Conservation (phyloP, 2,113 vertebrate species). For the Setophaga kirtlandii region DNA sequence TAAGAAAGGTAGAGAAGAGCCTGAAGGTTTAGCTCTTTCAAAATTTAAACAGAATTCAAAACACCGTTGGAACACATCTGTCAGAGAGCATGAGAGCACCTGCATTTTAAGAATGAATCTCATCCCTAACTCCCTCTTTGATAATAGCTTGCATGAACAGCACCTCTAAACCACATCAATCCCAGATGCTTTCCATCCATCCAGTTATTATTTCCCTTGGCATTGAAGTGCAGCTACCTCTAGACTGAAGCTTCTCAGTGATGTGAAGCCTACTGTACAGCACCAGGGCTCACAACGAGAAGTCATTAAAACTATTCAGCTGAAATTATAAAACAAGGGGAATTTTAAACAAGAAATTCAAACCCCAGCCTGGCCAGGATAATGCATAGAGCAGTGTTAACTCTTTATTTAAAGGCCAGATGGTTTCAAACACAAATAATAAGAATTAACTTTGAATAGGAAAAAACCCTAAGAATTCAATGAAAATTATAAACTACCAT, state of each 20-base stretch:
- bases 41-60: constrained; percentile 80
- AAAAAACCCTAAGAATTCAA: not conserved
- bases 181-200: constrained; percentile 45
- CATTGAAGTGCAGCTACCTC: constrained; percentile 12
- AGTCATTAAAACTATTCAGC: constrained; percentile 13
- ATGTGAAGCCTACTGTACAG: not conserved
- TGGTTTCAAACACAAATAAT: not conserved
- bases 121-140: constrained; percentile 63
- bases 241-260: constrained; percentile 26
- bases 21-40: constrained; percentile 77
- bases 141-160: constrained; percentile 73
- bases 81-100: constrained; percentile 70
- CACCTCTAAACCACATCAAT: constrained; percentile 76
- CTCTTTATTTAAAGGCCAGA: not conserved
- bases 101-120: constrained; percentile 72
- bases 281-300: not conserved
- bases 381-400: not conserved
- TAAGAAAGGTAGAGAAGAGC: constrained; percentile 76
- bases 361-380: not conserved
- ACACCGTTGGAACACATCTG: constrained; percentile 73
- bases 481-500: not conserved
- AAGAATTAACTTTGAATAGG: not conserved
- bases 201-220: constrained; percentile 51
- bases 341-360: constrained; percentile 1
- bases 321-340: constrained; percentile 11